Conservation (phyloP, 1,140 invertebrate genomes). For the Thaumetopoea pityocampa region DNA sequence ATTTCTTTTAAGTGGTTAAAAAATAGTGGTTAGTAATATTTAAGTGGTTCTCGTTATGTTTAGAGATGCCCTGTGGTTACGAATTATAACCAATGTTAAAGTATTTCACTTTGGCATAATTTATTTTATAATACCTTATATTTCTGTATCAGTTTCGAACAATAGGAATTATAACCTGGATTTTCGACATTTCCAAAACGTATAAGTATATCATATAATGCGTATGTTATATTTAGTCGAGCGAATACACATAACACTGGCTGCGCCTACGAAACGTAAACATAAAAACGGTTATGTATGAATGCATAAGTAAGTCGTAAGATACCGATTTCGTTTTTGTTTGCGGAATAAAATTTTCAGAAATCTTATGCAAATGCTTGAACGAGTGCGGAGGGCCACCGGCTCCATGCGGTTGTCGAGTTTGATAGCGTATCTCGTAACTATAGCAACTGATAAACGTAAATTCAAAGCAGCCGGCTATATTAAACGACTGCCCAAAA, state of each 20-base stretch:
- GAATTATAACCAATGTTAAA: conserved; percentile 13
- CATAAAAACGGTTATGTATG: conserved; percentile 12
- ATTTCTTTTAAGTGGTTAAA: too few species aligned
- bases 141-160: conserved; percentile 12
- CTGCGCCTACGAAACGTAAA: conserved; percentile 6
- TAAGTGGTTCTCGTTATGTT: too few species aligned
- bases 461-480: too few species aligned
- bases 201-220: conserved; percentile 6
- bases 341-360: conserved; percentile 18
- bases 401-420: neutral
- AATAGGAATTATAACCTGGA: conserved; percentile 13
- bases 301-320: conserved; percentile 20
- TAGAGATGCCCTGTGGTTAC: too few species aligned
- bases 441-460: conserved; percentile 9
- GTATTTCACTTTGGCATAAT: conserved; percentile 5
- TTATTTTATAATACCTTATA: conserved; percentile 16
- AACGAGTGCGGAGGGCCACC: conserved; percentile 1
- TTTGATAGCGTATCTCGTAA: conserved; percentile 9
- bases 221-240: conserved; percentile 9
- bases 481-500: too few species aligned
- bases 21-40: too few species aligned
- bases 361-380: conserved; percentile 21
- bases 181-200: conserved; percentile 9
- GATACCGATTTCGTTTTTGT: conserved; percentile 21
- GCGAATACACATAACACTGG: conserved; percentile 13